phyloP scores from a whole-genome alignment of 2,888 invertebrate species.

The Apamea epomidion region DNA sequence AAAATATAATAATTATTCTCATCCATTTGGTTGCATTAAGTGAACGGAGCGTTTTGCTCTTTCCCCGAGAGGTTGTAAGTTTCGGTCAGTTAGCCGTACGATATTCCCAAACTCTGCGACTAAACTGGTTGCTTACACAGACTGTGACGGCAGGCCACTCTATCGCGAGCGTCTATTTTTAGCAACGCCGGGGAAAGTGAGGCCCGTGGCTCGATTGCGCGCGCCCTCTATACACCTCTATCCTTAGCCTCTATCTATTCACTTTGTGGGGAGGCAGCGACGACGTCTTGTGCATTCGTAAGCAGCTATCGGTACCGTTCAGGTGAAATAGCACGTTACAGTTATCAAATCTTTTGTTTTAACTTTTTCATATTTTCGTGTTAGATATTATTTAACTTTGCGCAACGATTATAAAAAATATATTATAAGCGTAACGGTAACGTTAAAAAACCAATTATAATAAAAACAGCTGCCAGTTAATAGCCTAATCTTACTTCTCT shows the following conservation, averaged over 20 bases:
- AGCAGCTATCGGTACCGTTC: constrained; percentile 77
- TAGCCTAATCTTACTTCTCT: background rate
- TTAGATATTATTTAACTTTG: background rate
- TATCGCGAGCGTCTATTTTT: constrained; percentile 88
- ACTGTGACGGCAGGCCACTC: constrained; percentile 76
- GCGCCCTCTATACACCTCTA: constrained; percentile 77
- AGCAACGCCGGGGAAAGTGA: constrained; percentile 86
- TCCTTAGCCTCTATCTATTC: constrained; percentile 78
- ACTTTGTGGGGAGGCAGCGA: constrained; percentile 80
- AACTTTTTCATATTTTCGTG: background rate
- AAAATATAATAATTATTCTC: constrained; percentile 37
- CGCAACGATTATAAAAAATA: background rate
- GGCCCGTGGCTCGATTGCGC: constrained; percentile 82
- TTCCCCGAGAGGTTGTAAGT: constrained; percentile 48
- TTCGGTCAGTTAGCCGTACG: constrained; percentile 58
- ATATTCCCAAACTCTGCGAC: constrained; percentile 51
- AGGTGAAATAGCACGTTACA: constrained; percentile 66
- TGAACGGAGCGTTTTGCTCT: constrained; percentile 34
- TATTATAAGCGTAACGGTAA: background rate
- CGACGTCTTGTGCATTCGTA: constrained; percentile 86
- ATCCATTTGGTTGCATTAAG: constrained; percentile 48
- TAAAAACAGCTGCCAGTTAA: background rate
- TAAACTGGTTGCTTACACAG: constrained; percentile 66
- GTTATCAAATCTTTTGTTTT: constrained; percentile 52
- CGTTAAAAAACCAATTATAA: background rate